These are phyloP conservation scores for Clunio marinus DNA, from an alignment of 2,888 invertebrate species.

Conservation along the genomic window DNA sequence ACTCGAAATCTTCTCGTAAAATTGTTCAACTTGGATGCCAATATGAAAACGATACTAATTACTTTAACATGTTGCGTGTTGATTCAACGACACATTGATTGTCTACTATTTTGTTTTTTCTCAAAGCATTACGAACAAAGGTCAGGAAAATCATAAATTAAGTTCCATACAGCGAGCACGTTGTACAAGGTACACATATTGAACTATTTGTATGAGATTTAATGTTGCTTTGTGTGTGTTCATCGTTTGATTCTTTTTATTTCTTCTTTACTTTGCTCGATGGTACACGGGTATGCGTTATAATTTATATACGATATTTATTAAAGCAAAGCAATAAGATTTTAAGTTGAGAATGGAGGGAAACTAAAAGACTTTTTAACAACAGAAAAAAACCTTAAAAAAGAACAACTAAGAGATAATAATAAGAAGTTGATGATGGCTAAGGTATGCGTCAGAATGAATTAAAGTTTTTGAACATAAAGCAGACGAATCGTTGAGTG, in stretches of 20 bases:
- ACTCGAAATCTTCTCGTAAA: neutral
- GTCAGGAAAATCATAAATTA: conserved; percentile 30
- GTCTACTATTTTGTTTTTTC: neutral
- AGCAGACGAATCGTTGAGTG: conserved; percentile 5
- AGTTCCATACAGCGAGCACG: neutral
- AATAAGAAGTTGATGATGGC: conserved; percentile 39
- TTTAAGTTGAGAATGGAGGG: neutral
- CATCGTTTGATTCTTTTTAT: neutral
- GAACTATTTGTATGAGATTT: conserved; percentile 3
- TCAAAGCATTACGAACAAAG: neutral
- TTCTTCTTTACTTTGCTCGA: too few relatives aligned
- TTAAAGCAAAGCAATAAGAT: too few relatives aligned
- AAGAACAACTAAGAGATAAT: conserved; percentile 26
- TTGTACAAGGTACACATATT: neutral
- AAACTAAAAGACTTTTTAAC: neutral
- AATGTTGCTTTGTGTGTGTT: neutral
- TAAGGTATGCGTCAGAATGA: conserved; percentile 24
- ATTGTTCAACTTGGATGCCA: too few relatives aligned
- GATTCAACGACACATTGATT: neutral
- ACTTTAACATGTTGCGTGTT: neutral
- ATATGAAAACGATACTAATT: neutral
- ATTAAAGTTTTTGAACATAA: neutral
- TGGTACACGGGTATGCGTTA: neutral
- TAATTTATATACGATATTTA: too few relatives aligned
- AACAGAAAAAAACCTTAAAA: conserved; percentile 18